Evolutionary conservation across 2,888 invertebrate genomes (phyloP).

Genomic region (Latrodectus elegans): DNA sequence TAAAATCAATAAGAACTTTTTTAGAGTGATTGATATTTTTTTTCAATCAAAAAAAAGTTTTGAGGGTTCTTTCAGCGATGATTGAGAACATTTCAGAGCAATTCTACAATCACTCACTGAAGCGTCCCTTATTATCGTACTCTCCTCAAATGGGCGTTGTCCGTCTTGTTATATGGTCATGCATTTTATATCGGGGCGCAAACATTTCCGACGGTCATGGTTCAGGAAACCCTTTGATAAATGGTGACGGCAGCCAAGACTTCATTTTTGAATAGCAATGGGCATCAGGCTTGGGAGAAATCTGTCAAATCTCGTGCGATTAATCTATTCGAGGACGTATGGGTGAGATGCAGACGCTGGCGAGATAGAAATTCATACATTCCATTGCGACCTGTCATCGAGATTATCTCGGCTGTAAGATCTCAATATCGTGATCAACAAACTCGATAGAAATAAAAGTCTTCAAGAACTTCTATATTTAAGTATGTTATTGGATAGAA

Average conservation of each 20-base stretch:
- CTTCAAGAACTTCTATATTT: too few species aligned
- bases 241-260: constrained; percentile 50
- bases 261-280: constrained; percentile 56
- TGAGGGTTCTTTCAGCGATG: too few species aligned
- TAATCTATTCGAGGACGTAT: constrained; percentile 23
- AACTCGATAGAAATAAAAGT: too few species aligned
- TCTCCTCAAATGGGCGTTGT: constrained; percentile 44
- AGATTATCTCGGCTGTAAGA: too few species aligned
- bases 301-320: constrained; percentile 32
- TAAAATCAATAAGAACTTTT: too few species aligned
- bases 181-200: constrained; percentile 57
- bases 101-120: constrained; percentile 5
- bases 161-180: constrained; percentile 55
- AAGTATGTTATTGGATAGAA: too few species aligned
- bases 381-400: constrained; percentile 19
- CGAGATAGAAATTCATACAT: background rate
- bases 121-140: constrained; percentile 31
- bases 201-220: constrained; percentile 47
- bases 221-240: constrained; percentile 47
- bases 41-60: too few species aligned
- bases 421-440: too few species aligned
- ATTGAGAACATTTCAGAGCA: background rate
- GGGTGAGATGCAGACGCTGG: constrained; percentile 2
- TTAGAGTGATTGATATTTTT: too few species aligned
- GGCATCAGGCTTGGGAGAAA: constrained; percentile 8